These are phyloP conservation scores for Oxyruncus cristatus DNA, from an alignment of 2,113 vertebrate species.

Conservation along the genomic window DNA sequence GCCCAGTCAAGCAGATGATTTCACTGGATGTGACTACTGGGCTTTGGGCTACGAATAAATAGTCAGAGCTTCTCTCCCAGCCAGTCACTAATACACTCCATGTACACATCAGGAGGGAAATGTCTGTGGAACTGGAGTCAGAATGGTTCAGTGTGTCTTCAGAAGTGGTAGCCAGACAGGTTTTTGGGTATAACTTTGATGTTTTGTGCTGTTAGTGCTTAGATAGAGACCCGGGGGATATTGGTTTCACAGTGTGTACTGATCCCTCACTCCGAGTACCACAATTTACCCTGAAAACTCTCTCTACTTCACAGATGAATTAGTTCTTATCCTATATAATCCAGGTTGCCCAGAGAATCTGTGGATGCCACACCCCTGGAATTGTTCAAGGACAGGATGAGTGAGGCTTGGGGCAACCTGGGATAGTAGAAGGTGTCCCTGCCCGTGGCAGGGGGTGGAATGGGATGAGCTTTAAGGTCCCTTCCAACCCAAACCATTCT, in stretches of 20 bases:
- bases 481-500: neutral
- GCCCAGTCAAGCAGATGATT: neutral
- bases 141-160: neutral
- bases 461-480: neutral
- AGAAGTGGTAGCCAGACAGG: neutral
- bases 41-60: neutral
- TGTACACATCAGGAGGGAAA: neutral
- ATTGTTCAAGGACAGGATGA: neutral
- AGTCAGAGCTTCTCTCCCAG: neutral
- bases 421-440: rapidly evolving
- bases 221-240: neutral
- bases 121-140: neutral
- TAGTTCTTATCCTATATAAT: neutral
- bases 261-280: too few species aligned
- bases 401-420: neutral
- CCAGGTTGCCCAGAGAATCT: neutral
- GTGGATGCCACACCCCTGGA: neutral
- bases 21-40: neutral
- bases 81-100: neutral
- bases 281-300: rapidly evolving
- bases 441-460: neutral
- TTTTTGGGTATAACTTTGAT: neutral
- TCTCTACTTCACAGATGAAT: neutral
- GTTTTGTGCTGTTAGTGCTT: neutral
- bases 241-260: neutral